Evolutionary conservation across 2,797 vertebrate genomes (phyloP).

Genomic region (Tolypeutes matacus): DNA sequence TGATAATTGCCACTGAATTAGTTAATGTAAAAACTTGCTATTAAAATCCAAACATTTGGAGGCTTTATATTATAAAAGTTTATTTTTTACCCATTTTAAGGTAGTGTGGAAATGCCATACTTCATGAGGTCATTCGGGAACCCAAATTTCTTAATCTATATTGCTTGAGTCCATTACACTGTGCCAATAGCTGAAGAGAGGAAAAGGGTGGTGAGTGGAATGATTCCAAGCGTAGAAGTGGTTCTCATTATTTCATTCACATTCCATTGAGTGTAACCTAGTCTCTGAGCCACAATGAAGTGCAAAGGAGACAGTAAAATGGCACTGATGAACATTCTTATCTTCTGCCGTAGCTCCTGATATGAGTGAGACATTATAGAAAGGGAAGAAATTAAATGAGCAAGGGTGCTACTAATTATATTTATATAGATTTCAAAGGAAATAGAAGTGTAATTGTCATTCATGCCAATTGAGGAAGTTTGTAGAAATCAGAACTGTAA

Average conservation of each 20-base stretch:
- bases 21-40: neutral
- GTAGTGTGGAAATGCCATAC: neutral
- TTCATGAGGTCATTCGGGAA: neutral
- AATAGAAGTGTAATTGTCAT: slow-evolving; percentile 14
- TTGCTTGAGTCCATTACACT: neutral
- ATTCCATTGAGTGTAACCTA: neutral
- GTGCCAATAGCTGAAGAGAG: neutral
- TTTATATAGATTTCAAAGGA: slow-evolving; percentile 29
- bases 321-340: neutral
- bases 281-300: neutral
- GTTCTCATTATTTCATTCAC: neutral
- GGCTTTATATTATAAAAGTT: neutral
- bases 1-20: neutral
- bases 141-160: neutral
- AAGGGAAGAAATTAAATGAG: neutral
- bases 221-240: neutral
- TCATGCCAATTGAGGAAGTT: slow-evolving; percentile 11
- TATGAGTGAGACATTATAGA: neutral
- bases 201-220: neutral
- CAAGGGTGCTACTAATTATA: neutral
- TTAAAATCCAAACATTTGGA: neutral
- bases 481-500: neutral
- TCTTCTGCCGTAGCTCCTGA: neutral
- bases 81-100: neutral
- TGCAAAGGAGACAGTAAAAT: neutral